Evolutionary conservation across 2,113 vertebrate species (phyloP).

Genomic region (Pachyramphus minor): DNA sequence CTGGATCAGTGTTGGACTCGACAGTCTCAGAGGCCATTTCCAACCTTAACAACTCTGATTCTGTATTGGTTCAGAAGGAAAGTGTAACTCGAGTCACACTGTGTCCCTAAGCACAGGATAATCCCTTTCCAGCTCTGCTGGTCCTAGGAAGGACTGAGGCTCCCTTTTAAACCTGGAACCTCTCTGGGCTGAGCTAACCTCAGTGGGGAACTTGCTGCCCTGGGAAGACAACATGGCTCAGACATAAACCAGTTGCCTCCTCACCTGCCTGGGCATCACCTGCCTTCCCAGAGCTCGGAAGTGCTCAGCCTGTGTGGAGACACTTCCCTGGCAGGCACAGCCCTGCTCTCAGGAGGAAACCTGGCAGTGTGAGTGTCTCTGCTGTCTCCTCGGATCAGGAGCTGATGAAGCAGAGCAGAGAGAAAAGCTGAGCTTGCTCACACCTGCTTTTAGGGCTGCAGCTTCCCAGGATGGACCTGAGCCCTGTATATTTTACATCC

Average conservation of each 20-base stretch:
- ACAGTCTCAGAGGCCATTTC: not conserved
- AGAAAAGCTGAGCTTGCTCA: not conserved
- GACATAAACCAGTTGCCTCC: not conserved
- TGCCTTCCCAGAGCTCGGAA: rapidly evolving
- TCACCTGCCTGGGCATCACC: not conserved
- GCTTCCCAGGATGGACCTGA: not conserved
- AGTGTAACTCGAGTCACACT: rapidly evolving
- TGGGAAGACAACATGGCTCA: rapidly evolving
- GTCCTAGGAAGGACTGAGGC: not conserved
- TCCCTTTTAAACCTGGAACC: not conserved
- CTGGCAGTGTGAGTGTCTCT: not conserved
- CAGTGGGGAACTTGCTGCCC: rapidly evolving
- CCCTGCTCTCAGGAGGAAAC: rapidly evolving
- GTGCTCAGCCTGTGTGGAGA: rapidly evolving
- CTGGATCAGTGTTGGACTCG: not conserved
- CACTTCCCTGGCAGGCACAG: not conserved
- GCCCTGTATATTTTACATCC: not conserved
- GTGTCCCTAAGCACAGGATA: not conserved
- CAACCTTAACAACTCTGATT: not conserved
- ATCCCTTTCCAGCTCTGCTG: not conserved
- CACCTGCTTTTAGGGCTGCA: not conserved
- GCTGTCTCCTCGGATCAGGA: not conserved
- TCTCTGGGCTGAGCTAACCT: not conserved
- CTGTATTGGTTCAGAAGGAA: not conserved
- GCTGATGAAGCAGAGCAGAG: not conserved